Conservation (phyloP, 2,113 vertebrate genomes). For the Phocoena phocoena region DNA sequence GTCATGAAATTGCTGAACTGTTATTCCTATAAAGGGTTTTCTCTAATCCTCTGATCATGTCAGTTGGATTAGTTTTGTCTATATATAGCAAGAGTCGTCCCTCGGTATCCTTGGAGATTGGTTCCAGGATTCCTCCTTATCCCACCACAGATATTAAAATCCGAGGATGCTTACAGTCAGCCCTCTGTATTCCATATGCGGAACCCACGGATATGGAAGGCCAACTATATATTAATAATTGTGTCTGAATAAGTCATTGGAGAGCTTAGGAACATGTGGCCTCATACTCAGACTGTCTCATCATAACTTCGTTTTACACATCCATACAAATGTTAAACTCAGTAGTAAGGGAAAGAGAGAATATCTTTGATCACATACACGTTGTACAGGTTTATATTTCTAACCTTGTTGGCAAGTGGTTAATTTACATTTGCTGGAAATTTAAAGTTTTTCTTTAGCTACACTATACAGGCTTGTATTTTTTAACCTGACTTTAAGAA, state of each 20-base stretch:
- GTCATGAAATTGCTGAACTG: background rate
- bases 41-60: background rate
- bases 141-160: background rate
- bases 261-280: background rate
- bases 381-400: background rate
- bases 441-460: background rate
- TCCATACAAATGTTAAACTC: background rate
- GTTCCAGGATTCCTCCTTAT: background rate
- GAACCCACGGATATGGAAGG: background rate
- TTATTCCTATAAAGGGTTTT: background rate
- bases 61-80: slow-evolving; percentile 42
- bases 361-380: background rate
- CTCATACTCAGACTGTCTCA: background rate
- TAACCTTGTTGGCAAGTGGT: background rate
- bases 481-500: slow-evolving; percentile 5
- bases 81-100: background rate
- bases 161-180: background rate
- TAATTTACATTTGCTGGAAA: slow-evolving; percentile 30
- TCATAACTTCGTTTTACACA: background rate
- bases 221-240: background rate
- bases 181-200: background rate
- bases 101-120: background rate
- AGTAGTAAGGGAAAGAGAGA: background rate
- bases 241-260: background rate
- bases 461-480: background rate